Evolutionary conservation across 2,113 vertebrate species (phyloP), one percentile per base, ranked within the genome.

Genomic region (Megalops atlanticus): DNA sequence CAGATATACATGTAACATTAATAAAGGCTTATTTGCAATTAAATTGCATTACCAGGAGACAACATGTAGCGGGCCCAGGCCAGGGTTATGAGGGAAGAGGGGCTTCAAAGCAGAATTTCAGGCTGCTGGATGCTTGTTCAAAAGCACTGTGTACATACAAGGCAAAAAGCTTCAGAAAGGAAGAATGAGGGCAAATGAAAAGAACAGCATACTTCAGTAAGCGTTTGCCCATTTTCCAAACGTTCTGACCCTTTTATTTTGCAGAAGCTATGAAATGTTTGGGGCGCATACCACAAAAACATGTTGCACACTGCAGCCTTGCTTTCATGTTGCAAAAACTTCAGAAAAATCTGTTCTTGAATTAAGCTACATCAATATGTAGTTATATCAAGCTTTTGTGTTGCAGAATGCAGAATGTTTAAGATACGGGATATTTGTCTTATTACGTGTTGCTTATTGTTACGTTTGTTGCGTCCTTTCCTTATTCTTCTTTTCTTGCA

Each of bases 351-450:
- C 90, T 93, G 92, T 90, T 89, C 89, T 91, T 92, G 88, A 90
- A 91, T 89, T 92, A 91, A 92, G n/a, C n/a, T n/a, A n/a, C n/a
- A 91, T 91, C 87, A 92, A 88, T 88, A 80, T 83, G 81, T 88
- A 87, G 85, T 88, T 86, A 81, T 86, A 75, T 90, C 86, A 75
- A 87, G 86, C 87, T 82, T 85, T 83, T 80, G 84, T 80, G 72
- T 71, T 88, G 90, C 88, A 87, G 91, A 91, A 91, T 90, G 90
- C 90, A 90, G 88, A 84, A 87, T 85, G 84, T 88, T 89, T 80
- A 91, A 93, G 91, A 90, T 93, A 91, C 84, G 88, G 72, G 2
- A 64, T 64, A 91, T 93, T 90, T 80, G 35, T 64, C 79, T n/a
- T 36, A 36, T 76, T 79, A 82, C 82, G 80, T 84, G 70, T 45